Evolutionary conservation across 2,888 invertebrate species (phyloP).

Genomic region (Cheilosia vernalis): DNA sequence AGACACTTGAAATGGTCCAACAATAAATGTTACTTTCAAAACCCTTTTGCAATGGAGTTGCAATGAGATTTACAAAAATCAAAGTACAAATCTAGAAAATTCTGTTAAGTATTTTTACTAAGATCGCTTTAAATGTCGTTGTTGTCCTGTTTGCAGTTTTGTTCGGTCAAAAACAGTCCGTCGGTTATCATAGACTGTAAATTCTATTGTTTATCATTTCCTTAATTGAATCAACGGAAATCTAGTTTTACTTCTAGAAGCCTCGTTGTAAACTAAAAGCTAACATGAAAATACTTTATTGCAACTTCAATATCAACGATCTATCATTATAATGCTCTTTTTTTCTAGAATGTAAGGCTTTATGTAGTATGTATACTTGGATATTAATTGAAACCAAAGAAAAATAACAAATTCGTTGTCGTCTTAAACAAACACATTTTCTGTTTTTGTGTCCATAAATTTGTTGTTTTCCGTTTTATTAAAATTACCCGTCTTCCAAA

Average conservation of each 20-base stretch:
- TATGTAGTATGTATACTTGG: conserved; percentile 58
- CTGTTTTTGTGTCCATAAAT: conserved; percentile 25
- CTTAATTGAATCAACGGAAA: too few relatives aligned
- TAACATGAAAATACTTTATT: not conserved
- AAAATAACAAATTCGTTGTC: conserved; percentile 72
- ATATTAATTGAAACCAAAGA: conserved; percentile 72
- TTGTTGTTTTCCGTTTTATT: conserved; percentile 42
- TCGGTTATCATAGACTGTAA: too few relatives aligned
- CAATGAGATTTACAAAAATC: conserved; percentile 5
- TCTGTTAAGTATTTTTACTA: too few relatives aligned
- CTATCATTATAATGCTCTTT: conserved; percentile 32
- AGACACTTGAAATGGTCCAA: not conserved
- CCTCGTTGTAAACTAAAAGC: not conserved
- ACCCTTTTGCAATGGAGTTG: conserved; percentile 40
- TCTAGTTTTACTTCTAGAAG: not conserved
- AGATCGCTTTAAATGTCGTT: too few relatives aligned
- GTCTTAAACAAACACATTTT: conserved; percentile 36
- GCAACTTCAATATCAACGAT: conserved; percentile 29
- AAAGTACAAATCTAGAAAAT: too few relatives aligned
- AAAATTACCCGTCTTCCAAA: conserved; percentile 2
- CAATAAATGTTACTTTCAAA: conserved; percentile 62
- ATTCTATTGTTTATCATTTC: too few relatives aligned
- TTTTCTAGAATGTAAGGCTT: conserved; percentile 50
- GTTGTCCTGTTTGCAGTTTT: too few relatives aligned
- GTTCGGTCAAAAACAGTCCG: too few relatives aligned